phyloP scores from a whole-genome alignment of 2,113 vertebrate species.

The Eurystomus gularis region DNA sequence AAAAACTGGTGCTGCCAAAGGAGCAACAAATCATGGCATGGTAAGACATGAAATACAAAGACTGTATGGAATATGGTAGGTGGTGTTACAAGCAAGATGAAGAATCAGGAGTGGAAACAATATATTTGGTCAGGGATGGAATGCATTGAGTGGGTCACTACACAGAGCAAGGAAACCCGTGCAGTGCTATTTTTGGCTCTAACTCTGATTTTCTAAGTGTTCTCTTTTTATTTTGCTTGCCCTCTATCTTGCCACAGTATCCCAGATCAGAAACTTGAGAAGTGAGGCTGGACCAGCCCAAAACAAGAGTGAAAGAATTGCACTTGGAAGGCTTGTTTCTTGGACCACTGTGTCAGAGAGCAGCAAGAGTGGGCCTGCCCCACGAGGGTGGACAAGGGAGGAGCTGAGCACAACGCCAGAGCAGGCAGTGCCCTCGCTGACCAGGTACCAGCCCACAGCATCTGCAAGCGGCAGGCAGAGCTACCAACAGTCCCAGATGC shows the following conservation, averaged over 20 bases:
- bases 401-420: not conserved
- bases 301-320: not conserved
- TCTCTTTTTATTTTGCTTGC: not conserved
- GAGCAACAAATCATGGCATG: not conserved
- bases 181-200: not conserved
- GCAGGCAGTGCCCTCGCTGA: not conserved
- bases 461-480: not conserved
- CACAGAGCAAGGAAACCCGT: not conserved
- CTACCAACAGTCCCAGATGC: not conserved
- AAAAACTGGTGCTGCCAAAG: not conserved
- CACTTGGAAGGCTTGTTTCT: not conserved
- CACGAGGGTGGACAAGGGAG: fast-evolving
- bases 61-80: not conserved
- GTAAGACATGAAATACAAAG: not conserved
- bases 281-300: not conserved
- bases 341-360: not conserved
- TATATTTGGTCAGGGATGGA: not conserved
- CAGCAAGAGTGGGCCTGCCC: not conserved
- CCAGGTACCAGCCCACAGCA: not conserved
- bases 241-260: not conserved
- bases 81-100: not conserved
- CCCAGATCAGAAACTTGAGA: not conserved
- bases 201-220: not conserved
- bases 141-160: not conserved
- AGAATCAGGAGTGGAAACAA: not conserved